Percentiles rank a stretch among this genome's conserved stretches.
Conservation (phyloP, 2,113 vertebrate species). For the Promerops cafer region DNA sequence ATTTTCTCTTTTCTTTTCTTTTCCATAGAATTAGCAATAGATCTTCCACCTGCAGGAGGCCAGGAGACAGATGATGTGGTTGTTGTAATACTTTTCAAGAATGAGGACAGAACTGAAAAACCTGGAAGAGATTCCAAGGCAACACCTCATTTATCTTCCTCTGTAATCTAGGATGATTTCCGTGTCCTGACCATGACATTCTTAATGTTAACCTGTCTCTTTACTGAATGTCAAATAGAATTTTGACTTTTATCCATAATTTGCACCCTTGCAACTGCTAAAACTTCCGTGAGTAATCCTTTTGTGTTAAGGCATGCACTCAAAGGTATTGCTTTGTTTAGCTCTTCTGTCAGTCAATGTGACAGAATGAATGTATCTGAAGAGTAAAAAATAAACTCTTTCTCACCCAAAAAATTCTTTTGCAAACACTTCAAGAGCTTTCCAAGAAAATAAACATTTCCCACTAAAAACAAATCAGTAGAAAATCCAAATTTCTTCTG, state of each 20-base stretch:
- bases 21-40: neutral
- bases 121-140: neutral
- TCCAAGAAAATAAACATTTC: neutral
- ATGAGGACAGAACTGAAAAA: neutral
- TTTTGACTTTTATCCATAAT: neutral
- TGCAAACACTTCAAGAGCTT: neutral
- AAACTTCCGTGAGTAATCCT: neutral
- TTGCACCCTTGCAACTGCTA: neutral
- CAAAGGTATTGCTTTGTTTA: neutral
- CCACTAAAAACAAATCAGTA: neutral
- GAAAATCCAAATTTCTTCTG: neutral
- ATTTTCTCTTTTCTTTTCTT: too few species aligned
- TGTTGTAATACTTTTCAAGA: neutral
- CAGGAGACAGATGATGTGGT: neutral
- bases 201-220: neutral
- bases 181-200: neutral
- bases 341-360: neutral
- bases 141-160: neutral
- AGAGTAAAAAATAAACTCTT: neutral
- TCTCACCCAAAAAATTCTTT: neutral
- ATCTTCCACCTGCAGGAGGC: neutral
- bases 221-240: neutral
- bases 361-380: neutral
- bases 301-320: neutral
- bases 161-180: neutral